Conservation (phyloP, 2,797 vertebrate species). For the Gastrophryne carolinensis region DNA sequence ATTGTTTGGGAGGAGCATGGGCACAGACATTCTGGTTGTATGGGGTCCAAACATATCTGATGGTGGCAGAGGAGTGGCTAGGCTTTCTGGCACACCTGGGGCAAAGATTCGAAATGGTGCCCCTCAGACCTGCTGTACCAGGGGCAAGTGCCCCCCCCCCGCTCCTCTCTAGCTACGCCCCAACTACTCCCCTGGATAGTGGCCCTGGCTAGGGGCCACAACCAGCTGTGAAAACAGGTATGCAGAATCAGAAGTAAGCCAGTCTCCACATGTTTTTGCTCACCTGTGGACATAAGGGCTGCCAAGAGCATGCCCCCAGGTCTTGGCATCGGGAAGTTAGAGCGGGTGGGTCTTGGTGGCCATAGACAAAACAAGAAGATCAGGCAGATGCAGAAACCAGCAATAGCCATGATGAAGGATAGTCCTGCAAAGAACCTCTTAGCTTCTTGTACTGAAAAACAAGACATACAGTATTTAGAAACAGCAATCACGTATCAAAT, state of each 20-base stretch:
- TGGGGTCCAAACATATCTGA: no score
- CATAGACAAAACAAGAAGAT: slow-evolving; percentile 78
- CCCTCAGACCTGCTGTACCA: background rate
- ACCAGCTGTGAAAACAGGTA: no score
- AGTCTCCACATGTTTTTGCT: background rate
- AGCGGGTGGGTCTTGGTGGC: slow-evolving; percentile 67
- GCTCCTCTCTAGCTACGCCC: background rate
- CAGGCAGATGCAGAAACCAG: slow-evolving; percentile 69
- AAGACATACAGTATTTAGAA: background rate
- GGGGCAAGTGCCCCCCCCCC: background rate
- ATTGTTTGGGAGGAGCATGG: no score
- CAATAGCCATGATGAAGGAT: slow-evolving; percentile 71
- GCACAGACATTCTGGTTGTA: no score
- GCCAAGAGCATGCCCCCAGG: slow-evolving; percentile 74
- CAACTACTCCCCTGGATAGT: no score
- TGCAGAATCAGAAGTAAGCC: background rate
- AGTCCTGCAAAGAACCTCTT: slow-evolving; percentile 70
- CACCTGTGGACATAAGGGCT: slow-evolving; percentile 72
- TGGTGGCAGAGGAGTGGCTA: no score
- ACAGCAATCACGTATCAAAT: background rate
- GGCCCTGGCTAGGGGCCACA: no score
- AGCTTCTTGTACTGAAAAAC: slow-evolving; percentile 56
- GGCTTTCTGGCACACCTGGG: no score
- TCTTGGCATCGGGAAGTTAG: slow-evolving; percentile 62
- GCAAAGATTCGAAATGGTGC: background rate